A percentile compares a stretch with the other conserved stretches of the same genome.
Conservation (phyloP, 2,113 vertebrate genomes). For the Pimephales promelas region DNA sequence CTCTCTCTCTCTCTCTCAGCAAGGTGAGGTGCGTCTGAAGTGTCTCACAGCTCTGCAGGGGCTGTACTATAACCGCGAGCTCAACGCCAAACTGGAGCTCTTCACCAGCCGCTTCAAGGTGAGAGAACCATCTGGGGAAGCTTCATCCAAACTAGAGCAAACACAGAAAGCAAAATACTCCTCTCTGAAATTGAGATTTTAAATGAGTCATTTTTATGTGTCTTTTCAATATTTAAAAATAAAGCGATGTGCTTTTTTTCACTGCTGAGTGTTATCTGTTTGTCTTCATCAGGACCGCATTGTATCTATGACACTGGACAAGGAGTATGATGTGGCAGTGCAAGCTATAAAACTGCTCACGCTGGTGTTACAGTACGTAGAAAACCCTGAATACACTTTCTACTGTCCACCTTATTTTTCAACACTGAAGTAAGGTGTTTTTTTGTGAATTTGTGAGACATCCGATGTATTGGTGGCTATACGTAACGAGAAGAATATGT, state of each 20-base stretch:
- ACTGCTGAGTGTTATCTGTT: not conserved
- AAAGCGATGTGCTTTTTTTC: not conserved
- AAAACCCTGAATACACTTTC: not conserved
- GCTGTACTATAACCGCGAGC: constrained; percentile 98
- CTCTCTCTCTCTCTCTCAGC: constrained; percentile 82
- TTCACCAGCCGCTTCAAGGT: constrained; percentile 99
- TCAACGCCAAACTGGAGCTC: constrained; percentile 97
- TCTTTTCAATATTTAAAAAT: not conserved
- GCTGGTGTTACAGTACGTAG: constrained; percentile 97
- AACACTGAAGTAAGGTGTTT: too few relatives aligned
- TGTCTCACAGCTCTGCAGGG: constrained; percentile 98
- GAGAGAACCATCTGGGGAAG: constrained; percentile 55
- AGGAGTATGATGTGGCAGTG: constrained; percentile 98
- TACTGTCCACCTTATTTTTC: not conserved
- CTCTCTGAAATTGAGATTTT: not conserved
- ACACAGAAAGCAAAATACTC: not conserved
- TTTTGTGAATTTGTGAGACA: too few relatives aligned
- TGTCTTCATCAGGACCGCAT: constrained; percentile 87
- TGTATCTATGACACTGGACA: constrained; percentile 99
- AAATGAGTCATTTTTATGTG: not conserved
- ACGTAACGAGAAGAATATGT: too few relatives aligned
- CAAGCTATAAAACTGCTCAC: constrained; percentile 99
- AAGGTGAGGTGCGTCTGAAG: constrained; percentile 99
- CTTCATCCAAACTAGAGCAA: constrained; percentile 29
- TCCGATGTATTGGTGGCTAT: too few relatives aligned